These are phyloP conservation scores for Trachelipus rathkii DNA, from an alignment of 1,140 invertebrate genomes.

Conservation along the genomic window DNA sequence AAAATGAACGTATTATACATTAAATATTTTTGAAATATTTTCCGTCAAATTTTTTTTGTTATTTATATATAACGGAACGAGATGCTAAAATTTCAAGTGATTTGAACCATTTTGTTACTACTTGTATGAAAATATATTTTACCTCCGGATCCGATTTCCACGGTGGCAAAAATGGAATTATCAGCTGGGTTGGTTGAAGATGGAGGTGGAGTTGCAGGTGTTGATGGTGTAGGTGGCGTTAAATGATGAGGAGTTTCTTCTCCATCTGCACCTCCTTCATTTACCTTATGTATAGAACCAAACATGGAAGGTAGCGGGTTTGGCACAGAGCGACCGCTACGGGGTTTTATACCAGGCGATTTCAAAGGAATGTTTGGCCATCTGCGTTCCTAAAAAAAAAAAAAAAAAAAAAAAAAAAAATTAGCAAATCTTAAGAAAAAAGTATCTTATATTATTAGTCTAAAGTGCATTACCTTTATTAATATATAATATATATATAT, in stretches of 20 bases:
- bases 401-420: conserved; percentile 40
- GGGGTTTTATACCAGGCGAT: conserved; percentile 82
- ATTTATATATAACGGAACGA: no score
- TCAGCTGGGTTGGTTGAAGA: conserved; percentile 48
- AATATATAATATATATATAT: conserved; percentile 18
- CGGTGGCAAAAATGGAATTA: conserved; percentile 34
- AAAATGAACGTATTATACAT: no score
- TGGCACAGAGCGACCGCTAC: conserved; percentile 55
- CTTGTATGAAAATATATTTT: background rate
- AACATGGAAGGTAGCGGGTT: conserved; percentile 50
- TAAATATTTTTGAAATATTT: no score
- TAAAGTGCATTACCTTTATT: background rate
- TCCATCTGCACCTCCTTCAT: conserved; percentile 47
- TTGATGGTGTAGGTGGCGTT: conserved; percentile 49
- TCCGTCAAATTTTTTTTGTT: no score
- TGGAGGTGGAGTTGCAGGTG: conserved; percentile 50
- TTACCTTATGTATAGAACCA: conserved; percentile 35
- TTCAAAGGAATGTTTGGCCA: conserved; percentile 83
- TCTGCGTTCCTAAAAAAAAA: conserved; percentile 63
- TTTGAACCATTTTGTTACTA: background rate
- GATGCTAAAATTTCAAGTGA: background rate
- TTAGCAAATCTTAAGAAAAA: background rate
- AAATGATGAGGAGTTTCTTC: conserved; percentile 42
- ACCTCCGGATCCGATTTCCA: conserved; percentile 37
- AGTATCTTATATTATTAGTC: no score